These are phyloP conservation scores for Cassiopea xamachana DNA, from an alignment of 30 jellyfish, hydroid and myxozoan species.

Conservation along the genomic window DNA sequence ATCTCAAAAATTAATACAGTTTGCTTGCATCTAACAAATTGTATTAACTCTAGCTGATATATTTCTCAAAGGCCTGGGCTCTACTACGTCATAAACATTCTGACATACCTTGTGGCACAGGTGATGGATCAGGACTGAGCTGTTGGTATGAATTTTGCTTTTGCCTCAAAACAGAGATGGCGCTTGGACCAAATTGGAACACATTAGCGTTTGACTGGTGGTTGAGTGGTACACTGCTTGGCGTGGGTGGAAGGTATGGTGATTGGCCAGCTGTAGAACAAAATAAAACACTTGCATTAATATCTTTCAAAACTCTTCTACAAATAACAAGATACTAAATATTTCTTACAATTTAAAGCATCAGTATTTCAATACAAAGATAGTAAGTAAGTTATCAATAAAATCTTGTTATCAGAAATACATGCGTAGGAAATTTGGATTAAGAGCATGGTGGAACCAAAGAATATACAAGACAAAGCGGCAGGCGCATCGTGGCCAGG, in stretches of 20 bases:
- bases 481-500: no score
- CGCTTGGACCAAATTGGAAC: constrained; percentile 75
- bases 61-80: not conserved
- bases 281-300: not conserved
- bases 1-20: no score
- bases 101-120: constrained; percentile 52
- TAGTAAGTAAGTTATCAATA: no score
- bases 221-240: constrained; percentile 76
- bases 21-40: not conserved
- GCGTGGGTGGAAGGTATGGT: constrained; percentile 81
- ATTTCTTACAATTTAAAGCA: no score
- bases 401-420: no score
- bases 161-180: constrained; percentile 54
- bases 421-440: no score
- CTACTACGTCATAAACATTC: not conserved
- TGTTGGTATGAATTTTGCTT: constrained; percentile 60
- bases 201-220: constrained; percentile 68
- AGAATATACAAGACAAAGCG: no score
- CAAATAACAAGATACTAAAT: not conserved
- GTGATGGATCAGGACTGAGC: constrained; percentile 58
- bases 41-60: not conserved
- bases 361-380: no score
- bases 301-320: not conserved
- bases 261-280: constrained; percentile 29
- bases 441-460: no score